Conservation (phyloP, 2,888 invertebrate species). For the Drosophila dives region DNA sequence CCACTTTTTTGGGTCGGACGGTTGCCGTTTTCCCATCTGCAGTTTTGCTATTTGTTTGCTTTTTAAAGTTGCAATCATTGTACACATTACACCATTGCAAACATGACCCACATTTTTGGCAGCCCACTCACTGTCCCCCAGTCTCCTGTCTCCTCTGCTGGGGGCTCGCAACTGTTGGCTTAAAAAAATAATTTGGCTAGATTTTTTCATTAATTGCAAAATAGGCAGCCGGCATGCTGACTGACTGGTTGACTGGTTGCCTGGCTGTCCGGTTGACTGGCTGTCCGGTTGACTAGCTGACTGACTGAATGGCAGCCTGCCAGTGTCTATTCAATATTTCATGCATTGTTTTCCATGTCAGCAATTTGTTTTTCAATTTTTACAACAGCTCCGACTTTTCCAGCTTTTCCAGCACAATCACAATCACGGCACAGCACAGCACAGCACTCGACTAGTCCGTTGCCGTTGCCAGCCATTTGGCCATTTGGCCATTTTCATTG, state of each 20-base stretch:
- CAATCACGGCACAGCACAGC: slow-evolving; percentile 20
- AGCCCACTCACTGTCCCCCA: slow-evolving; percentile 17
- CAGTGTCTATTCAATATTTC: slow-evolving; percentile 64
- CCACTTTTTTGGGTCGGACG: slow-evolving; percentile 7
- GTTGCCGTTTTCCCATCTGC: slow-evolving; percentile 26
- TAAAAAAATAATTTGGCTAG: slow-evolving; percentile 68
- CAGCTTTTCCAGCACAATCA: slow-evolving; percentile 12
- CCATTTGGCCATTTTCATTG: slow-evolving; percentile 29
- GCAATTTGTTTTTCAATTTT: slow-evolving; percentile 58
- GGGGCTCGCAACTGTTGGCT: slow-evolving; percentile 54
- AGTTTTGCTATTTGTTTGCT: slow-evolving; percentile 67
- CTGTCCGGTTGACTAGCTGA: slow-evolving; percentile 7
- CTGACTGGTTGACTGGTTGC: slow-evolving; percentile 12
- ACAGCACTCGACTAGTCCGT: background rate
- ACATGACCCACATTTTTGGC: slow-evolving; percentile 82
- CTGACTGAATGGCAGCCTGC: slow-evolving; percentile 20
- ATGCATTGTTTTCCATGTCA: slow-evolving; percentile 60
- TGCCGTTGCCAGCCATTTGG: slow-evolving; percentile 15
- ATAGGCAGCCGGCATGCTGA: slow-evolving; percentile 49
- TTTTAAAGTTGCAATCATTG: slow-evolving; percentile 83
- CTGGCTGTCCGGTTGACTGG: slow-evolving; percentile 3
- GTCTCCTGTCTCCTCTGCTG: slow-evolving; percentile 8
- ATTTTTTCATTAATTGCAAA: slow-evolving; percentile 72
- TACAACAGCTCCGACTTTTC: slow-evolving; percentile 1
- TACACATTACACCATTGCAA: slow-evolving; percentile 82